A percentile compares a stretch with the other conserved stretches of the same genome.
These are phyloP conservation scores for Petroica traversi DNA, from an alignment of 2,113 vertebrate species.

Conservation along the genomic window DNA sequence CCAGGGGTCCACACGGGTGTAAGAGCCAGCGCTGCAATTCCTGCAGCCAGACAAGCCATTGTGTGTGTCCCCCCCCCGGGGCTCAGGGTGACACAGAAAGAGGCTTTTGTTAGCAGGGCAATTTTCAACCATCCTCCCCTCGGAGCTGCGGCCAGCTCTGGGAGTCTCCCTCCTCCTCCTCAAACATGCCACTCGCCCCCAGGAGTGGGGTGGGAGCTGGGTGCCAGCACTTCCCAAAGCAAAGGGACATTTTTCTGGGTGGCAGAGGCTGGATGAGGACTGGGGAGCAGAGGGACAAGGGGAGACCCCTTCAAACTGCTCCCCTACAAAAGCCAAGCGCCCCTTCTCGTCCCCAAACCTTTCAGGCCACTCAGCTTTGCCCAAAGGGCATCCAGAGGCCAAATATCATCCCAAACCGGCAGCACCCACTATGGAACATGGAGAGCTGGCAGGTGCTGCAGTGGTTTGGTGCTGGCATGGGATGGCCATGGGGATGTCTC, in stretches of 20 bases:
- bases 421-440: rapidly evolving
- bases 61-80: neutral
- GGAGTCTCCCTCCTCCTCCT: neutral
- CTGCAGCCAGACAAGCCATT: neutral
- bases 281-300: neutral
- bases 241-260: rapidly evolving
- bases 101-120: neutral
- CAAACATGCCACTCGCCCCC: neutral
- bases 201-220: neutral
- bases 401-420: rapidly evolving
- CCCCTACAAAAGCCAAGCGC: neutral
- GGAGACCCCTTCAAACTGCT: neutral
- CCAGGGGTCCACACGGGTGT: rapidly evolving
- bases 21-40: neutral
- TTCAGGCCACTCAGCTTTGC: neutral
- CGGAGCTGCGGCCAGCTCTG: neutral
- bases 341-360: neutral
- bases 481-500: neutral
- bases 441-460: rapidly evolving
- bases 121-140: neutral
- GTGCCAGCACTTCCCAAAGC: neutral
- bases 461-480: rapidly evolving
- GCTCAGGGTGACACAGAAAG: neutral
- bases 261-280: neutral
- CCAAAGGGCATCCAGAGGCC: neutral